Evolutionary conservation across 2,797 vertebrate species (phyloP).

Genomic region (Clarias pachynema): DNA sequence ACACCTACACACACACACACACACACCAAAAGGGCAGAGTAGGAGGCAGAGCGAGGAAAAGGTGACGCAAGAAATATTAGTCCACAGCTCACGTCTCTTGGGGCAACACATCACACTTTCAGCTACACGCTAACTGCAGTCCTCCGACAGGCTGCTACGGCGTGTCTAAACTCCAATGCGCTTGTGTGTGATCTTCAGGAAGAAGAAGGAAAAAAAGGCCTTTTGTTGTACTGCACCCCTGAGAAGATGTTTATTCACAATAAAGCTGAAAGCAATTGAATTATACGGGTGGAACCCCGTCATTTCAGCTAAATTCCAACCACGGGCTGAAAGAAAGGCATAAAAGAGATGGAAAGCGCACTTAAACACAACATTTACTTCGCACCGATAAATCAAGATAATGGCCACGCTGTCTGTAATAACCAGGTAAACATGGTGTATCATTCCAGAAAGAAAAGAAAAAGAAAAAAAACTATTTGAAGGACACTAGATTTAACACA

Average conservation of each 20-base stretch:
- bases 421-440: slow-evolving; percentile 30
- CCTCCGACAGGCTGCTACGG: not conserved
- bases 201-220: not conserved
- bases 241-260: slow-evolving; percentile 25
- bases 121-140: not conserved
- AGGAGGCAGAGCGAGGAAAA: not conserved
- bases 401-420: slow-evolving; percentile 20
- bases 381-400: slow-evolving; percentile 34
- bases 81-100: slow-evolving; percentile 11
- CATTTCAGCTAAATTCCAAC: slow-evolving; percentile 2
- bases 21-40: slow-evolving; percentile 7
- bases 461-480: slow-evolving; percentile 34
- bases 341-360: slow-evolving; percentile 9
- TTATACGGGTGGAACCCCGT: slow-evolving; percentile 25
- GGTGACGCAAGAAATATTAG: not conserved
- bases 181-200: too few species aligned
- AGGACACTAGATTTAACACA: slow-evolving; percentile 43
- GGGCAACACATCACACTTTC: not conserved
- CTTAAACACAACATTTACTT: slow-evolving; percentile 27
- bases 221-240: slow-evolving; percentile 16
- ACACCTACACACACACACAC: slow-evolving; percentile 3
- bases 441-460: slow-evolving; percentile 38
- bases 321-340: slow-evolving; percentile 13
- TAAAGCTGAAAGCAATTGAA: slow-evolving; percentile 21
- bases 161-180: too few species aligned